Percentiles rank a stretch among this genome's conserved stretches.
These are phyloP conservation scores for Drosophila greeni DNA, from an alignment of 2,888 invertebrate genomes.

Conservation along the genomic window DNA sequence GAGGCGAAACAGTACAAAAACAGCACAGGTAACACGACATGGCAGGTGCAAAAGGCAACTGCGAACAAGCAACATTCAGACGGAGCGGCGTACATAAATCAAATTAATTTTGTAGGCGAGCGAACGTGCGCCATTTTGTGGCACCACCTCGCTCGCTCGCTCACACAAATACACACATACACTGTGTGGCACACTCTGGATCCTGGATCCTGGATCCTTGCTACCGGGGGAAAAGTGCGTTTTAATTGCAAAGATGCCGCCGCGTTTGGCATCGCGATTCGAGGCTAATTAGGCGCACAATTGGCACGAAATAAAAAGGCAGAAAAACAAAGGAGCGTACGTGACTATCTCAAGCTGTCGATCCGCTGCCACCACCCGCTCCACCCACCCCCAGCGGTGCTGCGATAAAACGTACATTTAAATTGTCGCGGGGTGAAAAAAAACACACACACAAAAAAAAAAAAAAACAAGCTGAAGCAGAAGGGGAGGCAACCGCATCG, in stretches of 20 bases:
- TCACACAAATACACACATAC: constrained; percentile 1
- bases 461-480: background rate
- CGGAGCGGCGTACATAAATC: constrained; percentile 68
- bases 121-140: constrained; percentile 69
- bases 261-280: constrained; percentile 53
- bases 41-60: constrained; percentile 46
- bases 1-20: constrained; percentile 21
- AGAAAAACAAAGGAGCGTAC: constrained; percentile 65
- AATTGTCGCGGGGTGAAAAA: constrained; percentile 51
- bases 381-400: constrained; percentile 4
- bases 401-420: constrained; percentile 69
- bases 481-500: constrained; percentile 37
- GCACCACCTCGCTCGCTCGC: constrained; percentile 20
- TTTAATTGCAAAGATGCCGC: constrained; percentile 75
- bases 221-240: constrained; percentile 64
- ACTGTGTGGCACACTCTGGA: background rate
- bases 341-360: constrained; percentile 73
- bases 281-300: constrained; percentile 74
- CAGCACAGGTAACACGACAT: constrained; percentile 38
- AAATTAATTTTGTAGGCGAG: constrained; percentile 75
- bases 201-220: constrained; percentile 1
- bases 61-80: constrained; percentile 44
- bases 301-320: constrained; percentile 69
- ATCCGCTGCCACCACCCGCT: constrained; percentile 29
- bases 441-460: no score